Conservation (phyloP, 2,113 vertebrate genomes). For the Pycnonotus jocosus region DNA sequence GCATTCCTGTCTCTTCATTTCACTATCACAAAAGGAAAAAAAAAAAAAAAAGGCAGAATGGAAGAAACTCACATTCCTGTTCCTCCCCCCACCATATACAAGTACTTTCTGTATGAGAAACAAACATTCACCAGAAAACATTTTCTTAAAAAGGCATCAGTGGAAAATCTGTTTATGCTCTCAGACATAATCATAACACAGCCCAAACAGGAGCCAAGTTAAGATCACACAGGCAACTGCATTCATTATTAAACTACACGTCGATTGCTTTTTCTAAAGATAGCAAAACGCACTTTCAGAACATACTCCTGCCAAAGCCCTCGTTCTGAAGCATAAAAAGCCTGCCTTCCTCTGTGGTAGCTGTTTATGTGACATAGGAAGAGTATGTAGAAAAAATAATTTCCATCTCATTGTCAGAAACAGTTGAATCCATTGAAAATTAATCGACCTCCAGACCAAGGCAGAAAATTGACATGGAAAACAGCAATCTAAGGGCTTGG, state of each 20-base stretch:
- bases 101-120: neutral
- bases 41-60: neutral
- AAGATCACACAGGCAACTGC: neutral
- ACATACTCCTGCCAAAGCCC: neutral
- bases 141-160: neutral
- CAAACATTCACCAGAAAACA: neutral
- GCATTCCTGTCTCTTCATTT: neutral
- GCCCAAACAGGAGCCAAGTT: constrained; percentile 13
- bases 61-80: neutral
- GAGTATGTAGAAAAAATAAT: neutral
- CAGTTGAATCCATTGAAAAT: neutral
- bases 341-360: neutral
- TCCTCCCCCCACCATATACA: neutral
- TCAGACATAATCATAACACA: neutral
- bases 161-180: constrained; percentile 23
- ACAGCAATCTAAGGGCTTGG: neutral
- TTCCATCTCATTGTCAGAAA: neutral
- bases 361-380: neutral
- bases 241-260: constrained; percentile 40
- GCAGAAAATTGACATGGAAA: neutral
- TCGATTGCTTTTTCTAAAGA: constrained; percentile 25
- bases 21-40: neutral
- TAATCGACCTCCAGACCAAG: neutral
- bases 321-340: neutral
- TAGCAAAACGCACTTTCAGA: neutral